These are phyloP conservation scores for Mobula birostris DNA, from an alignment of 2,113 vertebrate genomes.

Conservation along the genomic window DNA sequence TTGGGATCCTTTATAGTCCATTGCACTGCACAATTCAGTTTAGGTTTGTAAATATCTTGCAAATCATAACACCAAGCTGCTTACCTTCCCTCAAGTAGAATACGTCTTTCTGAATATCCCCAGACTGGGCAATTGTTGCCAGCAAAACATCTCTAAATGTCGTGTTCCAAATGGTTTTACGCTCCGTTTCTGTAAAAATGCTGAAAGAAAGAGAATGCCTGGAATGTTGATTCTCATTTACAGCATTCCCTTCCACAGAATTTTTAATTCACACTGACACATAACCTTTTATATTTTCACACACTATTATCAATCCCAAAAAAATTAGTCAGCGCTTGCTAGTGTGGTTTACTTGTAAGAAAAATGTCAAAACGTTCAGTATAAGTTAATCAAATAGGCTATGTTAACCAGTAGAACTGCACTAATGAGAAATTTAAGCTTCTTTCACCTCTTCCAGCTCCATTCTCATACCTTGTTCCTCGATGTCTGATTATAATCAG, in stretches of 20 bases:
- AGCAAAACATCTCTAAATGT: not conserved
- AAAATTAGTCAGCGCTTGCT: too few relatives aligned
- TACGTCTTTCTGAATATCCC: constrained; percentile 14
- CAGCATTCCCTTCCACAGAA: not conserved
- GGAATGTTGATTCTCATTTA: not conserved
- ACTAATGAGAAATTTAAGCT: too few relatives aligned
- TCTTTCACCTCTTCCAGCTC: too few relatives aligned
- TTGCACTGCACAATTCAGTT: not conserved
- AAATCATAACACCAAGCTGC: not conserved
- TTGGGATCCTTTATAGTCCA: not conserved
- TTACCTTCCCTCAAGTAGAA: constrained; percentile 36
- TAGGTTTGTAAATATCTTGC: not conserved
- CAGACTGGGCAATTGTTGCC: not conserved
- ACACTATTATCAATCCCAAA: too few relatives aligned
- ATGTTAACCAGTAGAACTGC: too few relatives aligned
- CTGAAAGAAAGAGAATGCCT: not conserved
- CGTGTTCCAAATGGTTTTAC: not conserved
- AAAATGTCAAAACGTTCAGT: too few relatives aligned
- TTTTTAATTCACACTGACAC: not conserved
- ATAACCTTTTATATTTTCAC: not conserved
- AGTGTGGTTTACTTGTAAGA: too few relatives aligned
- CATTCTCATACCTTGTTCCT: too few relatives aligned
- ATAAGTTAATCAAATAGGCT: too few relatives aligned
- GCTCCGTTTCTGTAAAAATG: constrained; percentile 16
- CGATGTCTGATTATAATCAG: too few relatives aligned